Evolutionary conservation across 2,113 vertebrate species (phyloP), one percentile per base, ranked within the genome.

Genomic region (Pristiophorus japonicus): DNA sequence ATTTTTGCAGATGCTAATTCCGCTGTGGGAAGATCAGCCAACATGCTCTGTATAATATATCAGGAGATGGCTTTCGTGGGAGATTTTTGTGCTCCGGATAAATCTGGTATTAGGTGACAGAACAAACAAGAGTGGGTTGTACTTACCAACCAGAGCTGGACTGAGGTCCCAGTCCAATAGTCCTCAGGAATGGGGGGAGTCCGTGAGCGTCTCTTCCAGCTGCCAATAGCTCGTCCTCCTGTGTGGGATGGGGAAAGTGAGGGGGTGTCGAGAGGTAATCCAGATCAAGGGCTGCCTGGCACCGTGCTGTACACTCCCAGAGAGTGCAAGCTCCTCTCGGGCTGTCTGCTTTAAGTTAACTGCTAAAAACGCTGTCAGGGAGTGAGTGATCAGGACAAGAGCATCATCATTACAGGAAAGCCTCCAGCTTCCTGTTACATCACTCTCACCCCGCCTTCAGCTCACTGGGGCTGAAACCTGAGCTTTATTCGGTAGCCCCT

Each of bases 341-440:
- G 38, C 62, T 66, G 63, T n/a, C 42, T 66, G 91, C 62, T 93
- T 94, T 94, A 94, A 94, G 38, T 70, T 94, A 47, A 47, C 42
- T 34, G 63, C 20, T 94, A 63, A 63, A 38, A 93, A 65, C 62
- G 24, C 63, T 45, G 38, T 94, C 63, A 27, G 66, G 93, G 65
- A 94, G 66, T 70, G 45, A 94, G 66, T 67, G 45, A 70, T 73
- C 66, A 67, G 27, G 42, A 70, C 65, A 94, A 70, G 66, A 67
- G 93, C 93, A 94, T 70, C 93, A 94, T 70, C 93, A 30, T 70
- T 27, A 34, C 66, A 70, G 65, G 65, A 67, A 94, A 94, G 93
- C 93, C 66, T 70, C 42, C 93, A 27, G 93, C 66, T 94, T 94
- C 93, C 93, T 94, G 93, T 94, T 70, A 94, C 93, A 94, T 94